Evolutionary conservation across 1,140 invertebrate genomes (phyloP).

Genomic region (Proales similis): DNA sequence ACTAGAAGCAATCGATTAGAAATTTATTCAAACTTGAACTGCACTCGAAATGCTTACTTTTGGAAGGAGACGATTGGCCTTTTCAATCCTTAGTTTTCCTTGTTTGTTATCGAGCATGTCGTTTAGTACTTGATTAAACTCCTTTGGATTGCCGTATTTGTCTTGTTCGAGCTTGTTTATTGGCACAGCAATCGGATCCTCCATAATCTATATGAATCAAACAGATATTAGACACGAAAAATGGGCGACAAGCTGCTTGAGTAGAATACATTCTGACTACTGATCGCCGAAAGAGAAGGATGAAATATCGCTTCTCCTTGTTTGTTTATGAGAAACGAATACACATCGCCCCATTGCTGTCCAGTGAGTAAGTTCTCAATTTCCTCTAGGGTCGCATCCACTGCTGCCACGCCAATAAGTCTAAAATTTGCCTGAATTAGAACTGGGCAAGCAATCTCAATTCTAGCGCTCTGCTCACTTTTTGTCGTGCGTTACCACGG

Average conservation of each 20-base stretch:
- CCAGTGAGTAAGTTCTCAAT: conserved; percentile 53
- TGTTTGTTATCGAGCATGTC: conserved; percentile 48
- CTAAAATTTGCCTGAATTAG: conserved; percentile 39
- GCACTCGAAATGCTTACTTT: conserved; percentile 39
- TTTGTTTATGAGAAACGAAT: conserved; percentile 54
- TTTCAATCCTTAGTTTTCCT: conserved; percentile 41
- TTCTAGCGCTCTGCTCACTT: conserved; percentile 42
- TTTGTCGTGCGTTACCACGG: conserved; percentile 46
- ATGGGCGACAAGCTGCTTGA: background rate
- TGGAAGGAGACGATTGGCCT: conserved; percentile 38
- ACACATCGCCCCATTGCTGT: conserved; percentile 54
- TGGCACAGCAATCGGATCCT: conserved; percentile 55
- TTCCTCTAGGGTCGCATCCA: conserved; percentile 55
- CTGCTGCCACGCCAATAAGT: conserved; percentile 53
- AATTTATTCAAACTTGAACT: conserved; percentile 26
- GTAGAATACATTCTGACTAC: conserved; percentile 44
- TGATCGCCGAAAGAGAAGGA: conserved; percentile 51
- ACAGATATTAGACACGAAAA: background rate
- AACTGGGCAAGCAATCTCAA: background rate
- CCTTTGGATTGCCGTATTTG: conserved; percentile 46
- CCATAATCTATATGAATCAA: conserved; percentile 45
- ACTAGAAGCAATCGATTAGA: conserved; percentile 23
- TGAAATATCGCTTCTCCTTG: conserved; percentile 54
- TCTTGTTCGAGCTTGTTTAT: conserved; percentile 51
- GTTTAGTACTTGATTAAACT: conserved; percentile 47